Evolutionary conservation across 1,140 invertebrate genomes (phyloP).

Genomic region (Eriocheir sinensis): DNA sequence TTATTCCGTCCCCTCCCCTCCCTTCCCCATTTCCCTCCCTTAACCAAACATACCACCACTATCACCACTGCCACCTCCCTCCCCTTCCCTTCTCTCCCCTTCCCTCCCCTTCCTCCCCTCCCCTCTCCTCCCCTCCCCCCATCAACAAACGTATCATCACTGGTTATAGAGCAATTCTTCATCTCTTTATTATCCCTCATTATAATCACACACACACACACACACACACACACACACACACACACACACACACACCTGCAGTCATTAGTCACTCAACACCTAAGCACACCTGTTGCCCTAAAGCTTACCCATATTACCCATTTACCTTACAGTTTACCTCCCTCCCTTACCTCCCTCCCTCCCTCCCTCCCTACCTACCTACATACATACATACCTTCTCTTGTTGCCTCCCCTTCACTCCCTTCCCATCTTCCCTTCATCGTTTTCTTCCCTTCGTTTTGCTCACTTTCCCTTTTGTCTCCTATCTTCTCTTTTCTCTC

Average conservation of each 20-base stretch:
- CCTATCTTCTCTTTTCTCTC: not conserved
- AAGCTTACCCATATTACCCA: no score
- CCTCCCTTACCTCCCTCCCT: no score
- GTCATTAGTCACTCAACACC: no score
- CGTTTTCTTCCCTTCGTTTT: slow-evolving; percentile 6
- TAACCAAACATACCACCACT: not conserved
- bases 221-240: no score
- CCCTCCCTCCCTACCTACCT: no score
- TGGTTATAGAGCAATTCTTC: not conserved
- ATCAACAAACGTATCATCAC: not conserved
- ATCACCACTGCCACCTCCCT: not conserved
- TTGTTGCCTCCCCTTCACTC: not conserved
- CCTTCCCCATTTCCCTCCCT: not conserved
- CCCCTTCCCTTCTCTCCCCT: not conserved
- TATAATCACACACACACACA: no score
- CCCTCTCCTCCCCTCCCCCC: not conserved
- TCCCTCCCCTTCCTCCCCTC: slow-evolving; percentile 18
- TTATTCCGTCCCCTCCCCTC: not conserved
- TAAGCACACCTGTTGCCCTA: no score
- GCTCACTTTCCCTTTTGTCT: not conserved
- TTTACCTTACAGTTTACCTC: no score
- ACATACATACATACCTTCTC: no score
- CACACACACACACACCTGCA: no score
- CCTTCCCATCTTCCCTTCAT: not conserved
- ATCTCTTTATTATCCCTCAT: no score